Evolutionary conservation across 92 coral and sea anemone genomes (phyloP), one percentile per base, ranked within the genome.

Genomic region (Desmophyllum pertusum): DNA sequence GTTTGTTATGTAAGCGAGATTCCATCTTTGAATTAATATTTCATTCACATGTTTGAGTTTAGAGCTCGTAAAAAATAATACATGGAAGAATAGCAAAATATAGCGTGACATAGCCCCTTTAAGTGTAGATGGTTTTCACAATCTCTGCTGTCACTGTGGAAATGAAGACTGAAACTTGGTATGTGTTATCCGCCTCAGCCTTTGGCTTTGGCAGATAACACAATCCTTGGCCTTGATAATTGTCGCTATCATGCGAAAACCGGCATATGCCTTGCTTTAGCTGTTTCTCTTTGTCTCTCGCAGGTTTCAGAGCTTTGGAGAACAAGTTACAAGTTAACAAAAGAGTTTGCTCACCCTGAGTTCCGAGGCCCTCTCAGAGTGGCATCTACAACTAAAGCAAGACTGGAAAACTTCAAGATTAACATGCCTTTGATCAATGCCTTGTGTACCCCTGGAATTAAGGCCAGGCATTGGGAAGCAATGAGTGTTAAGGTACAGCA

Each of bases 261-360:
- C n/a, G n/a, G 43, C 17, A 36, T 68, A 13, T 69, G 19, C 18
- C 2, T 39, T 39, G 8, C 70, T 35, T 14, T 7, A 70, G 35
- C 75, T 70, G 62, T 43, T 46, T 30, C 19, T 55, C 18, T 62
- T 35, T 77, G 31, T 50, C 14, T 5, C 36, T 25, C 75, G 9
- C 51, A 95, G 98, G 98, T 96, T 43, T 94, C 98, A 0, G 98
- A 96, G 61, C 86, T 96, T 6, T 96, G 98, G 98, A 95, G 91
- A 41, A 89, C 94, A 50, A 96, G 96, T 71, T 96, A 96, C 92
- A 96, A 96, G 81, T 81, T 96, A 41, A 96, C 98, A 9, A 96
- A 96, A 89, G 97, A 93, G 52, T 96, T 96, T 72, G 96, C 96
- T 5, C 98, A 94, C 57, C 98, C 97, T 37, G 98, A 96, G 89